A percentile compares a stretch with the other conserved stretches of the same genome.
These are phyloP conservation scores for Anser cygnoides DNA, from an alignment of 2,113 vertebrate genomes.

Conservation along the genomic window DNA sequence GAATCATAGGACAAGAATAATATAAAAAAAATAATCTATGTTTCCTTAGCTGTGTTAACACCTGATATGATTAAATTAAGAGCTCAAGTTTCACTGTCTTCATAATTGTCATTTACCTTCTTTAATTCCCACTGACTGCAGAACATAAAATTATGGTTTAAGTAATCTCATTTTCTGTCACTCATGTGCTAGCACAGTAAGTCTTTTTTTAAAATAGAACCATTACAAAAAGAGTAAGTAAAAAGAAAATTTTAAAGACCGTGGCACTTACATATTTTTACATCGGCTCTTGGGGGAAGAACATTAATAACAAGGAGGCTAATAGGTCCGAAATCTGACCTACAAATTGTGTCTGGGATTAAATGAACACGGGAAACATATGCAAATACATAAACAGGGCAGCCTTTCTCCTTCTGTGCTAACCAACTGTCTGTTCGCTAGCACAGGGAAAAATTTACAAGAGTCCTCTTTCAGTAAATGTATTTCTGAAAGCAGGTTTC, in stretches of 20 bases:
- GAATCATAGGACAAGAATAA: neutral
- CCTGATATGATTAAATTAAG: neutral
- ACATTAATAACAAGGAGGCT: neutral
- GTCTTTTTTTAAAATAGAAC: neutral
- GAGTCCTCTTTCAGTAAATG: neutral
- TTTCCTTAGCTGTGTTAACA: neutral
- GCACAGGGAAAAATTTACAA: neutral
- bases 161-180: neutral
- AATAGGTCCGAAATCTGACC: slow-evolving; percentile 14
- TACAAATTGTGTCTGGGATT: neutral
- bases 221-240: neutral
- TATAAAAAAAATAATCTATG: neutral
- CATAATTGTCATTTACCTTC: neutral
- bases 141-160: neutral
- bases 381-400: neutral
- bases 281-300: neutral
- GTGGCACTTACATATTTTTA: neutral
- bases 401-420: neutral
- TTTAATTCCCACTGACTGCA: neutral
- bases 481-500: neutral
- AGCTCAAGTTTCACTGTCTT: neutral
- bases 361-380: neutral
- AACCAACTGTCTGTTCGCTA: neutral
- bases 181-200: neutral
- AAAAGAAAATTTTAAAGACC: neutral